A percentile compares a stretch with the other conserved stretches of the same genome.
phyloP scores from a whole-genome alignment of 2,888 invertebrate genomes.

The Athalia circularis region DNA sequence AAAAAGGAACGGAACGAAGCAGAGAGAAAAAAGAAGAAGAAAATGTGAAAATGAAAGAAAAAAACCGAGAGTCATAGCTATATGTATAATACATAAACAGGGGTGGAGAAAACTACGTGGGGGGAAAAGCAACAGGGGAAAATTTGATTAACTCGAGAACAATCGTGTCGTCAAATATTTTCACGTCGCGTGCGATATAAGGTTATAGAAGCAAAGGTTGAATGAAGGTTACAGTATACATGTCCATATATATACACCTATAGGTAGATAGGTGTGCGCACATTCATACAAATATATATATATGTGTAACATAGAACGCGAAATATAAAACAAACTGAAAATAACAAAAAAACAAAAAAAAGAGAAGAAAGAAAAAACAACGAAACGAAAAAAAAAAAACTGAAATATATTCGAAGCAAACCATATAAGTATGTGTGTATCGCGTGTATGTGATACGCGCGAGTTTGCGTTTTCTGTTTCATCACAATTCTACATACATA shows the following conservation, averaged over 20 bases:
- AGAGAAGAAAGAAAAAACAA: background rate
- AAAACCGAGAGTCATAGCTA: background rate
- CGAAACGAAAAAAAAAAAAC: background rate
- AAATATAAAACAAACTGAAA: background rate
- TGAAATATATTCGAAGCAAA: conserved; percentile 14
- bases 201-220: background rate
- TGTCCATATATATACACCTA: no score
- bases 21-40: background rate
- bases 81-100: background rate
- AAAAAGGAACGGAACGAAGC: background rate
- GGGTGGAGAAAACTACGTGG: background rate
- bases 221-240: background rate
- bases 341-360: background rate
- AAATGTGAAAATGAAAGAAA: background rate
- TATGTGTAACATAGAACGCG: background rate
- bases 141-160: conserved; percentile 41
- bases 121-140: conserved; percentile 26
- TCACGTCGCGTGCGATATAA: background rate
- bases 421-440: background rate
- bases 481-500: background rate
- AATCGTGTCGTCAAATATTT: conserved; percentile 38
- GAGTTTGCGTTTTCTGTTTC: background rate
- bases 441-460: background rate
- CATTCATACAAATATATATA: background rate
- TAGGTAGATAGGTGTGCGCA: background rate